Base-by-base conservation (phyloP, 2,888 invertebrate species). In the Luperina nickerlii region DNA sequence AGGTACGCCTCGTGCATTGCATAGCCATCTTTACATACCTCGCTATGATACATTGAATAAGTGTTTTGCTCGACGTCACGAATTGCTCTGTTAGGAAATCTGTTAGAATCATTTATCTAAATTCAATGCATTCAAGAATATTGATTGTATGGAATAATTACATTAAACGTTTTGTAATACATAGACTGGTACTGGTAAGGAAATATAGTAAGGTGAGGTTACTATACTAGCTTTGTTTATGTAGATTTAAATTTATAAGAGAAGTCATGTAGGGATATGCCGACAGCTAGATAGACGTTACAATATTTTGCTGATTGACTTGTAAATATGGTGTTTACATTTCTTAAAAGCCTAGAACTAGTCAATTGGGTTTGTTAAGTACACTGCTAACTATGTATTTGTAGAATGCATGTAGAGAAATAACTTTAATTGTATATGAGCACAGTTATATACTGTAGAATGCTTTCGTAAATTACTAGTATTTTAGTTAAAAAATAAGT, bases 101-200 rank as follows among this genome's bases (percentile, higher is more conserved):
- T 63, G 63, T 32, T 74, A 68, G 66, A 71, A 76, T 60, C 63
- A 68, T 79, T 86, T 70, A 86, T 79, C 78, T 82, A 82, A 78
- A 82, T 78, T 82, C 83, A 84, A 78, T 73, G 72, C 74, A 82
- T 73, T 74, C 66, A 76, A 85, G 73, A 70, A 76, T 60, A 85
- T 74, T 62, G 74, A 83, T 76, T 76, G 62, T 67, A 65, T 45
- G 70, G 77, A 81, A 85, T 71, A 85, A 24, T 81, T 81, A 81
- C 32, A 81, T 60, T 32, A 57, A 72, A 81, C 62, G 72, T 45
- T 63, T 63, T 20, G 7, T 78, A 57, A 38, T 3, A 57, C 6
- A 42, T 48, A 48, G 38, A 27, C 48, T 24, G 51, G 9, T 67
- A 76, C 32, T 11, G 15, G 66, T 51, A 45, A 62, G 20, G 6